Base-by-base conservation (phyloP, 2,113 vertebrate genomes). In the Ondatra zibethicus region DNA sequence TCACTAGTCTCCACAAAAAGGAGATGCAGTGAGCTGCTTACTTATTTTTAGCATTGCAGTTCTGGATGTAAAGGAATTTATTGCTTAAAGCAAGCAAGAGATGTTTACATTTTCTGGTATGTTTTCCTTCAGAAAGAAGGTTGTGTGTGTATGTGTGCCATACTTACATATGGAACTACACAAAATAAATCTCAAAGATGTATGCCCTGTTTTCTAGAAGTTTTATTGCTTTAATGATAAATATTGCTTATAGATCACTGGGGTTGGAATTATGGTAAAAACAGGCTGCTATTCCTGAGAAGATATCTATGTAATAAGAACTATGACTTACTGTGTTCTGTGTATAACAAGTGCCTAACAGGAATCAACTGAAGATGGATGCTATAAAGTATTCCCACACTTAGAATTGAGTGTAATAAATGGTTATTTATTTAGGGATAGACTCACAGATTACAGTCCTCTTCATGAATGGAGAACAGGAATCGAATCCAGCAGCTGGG, bases 1-100 rank as follows among this genome's bases (percentile, higher is more conserved):
- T 33, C 52, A 86, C 42, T 31, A 42, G n/a, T 47, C 7, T 61
- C 42, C 6, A 63, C 55, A 27, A 36, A 47, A 55, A 80, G n/a
- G 66, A 63, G 42, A 66, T n/a, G n/a, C 7, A 47, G 5, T 33
- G 19, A 77, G 17, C 2, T 77, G 70, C 77, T 82, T n/a, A 29
- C 0, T 47, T 65, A 61, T 68, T 85, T 85, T 92, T 65, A 91
- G 50, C 55, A 80, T 75, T 91, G 73, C 76, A 84, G 23, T 70
- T 94, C 19, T 47, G 68, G 36, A 63, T 45, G 88, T 87, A 85
- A 93, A 92, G 66, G 50, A 31, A 78, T 90, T 78, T 68, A 42
- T 39, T 88, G 86, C 25, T 90, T 55, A 82, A 94, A 89, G 36
- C 25, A 27, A 8, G 33, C 36, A 94, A 52, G 47, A 25, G 55